Conservation (phyloP, 2,113 vertebrate species). For the Daphoenositta chrysoptera region DNA sequence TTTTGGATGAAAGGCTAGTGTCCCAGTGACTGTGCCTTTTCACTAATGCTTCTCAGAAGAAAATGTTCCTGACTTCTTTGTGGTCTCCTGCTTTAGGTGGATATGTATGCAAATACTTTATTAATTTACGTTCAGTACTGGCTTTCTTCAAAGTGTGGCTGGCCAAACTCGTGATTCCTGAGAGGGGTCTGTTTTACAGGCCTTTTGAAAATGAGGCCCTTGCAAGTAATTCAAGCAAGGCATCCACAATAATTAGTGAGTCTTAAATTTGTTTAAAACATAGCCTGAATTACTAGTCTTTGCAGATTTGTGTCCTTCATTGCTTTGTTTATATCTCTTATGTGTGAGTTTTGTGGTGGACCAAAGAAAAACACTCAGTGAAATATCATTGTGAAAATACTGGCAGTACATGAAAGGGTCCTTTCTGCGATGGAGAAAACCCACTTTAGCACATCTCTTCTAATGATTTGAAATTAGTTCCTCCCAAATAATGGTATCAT, state of each 20-base stretch:
- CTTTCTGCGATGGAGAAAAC: background rate
- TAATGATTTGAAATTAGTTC: background rate
- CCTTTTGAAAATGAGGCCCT: slow-evolving; percentile 10
- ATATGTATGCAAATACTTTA: background rate
- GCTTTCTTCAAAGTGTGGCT: slow-evolving; percentile 7
- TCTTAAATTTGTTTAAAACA: slow-evolving; percentile 28
- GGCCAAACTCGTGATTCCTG: slow-evolving; percentile 35
- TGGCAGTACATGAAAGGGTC: background rate
- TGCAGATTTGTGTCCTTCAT: background rate
- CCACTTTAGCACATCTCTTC: background rate
- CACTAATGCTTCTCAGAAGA: background rate
- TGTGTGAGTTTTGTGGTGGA: background rate
- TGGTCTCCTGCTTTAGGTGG: slow-evolving; percentile 15
- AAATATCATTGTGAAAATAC: background rate
- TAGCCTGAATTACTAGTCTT: slow-evolving; percentile 4
- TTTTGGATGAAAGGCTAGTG: background rate
- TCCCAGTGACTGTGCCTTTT: background rate
- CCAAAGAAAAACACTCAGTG: background rate
- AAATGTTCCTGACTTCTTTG: background rate
- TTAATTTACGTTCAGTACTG: background rate
- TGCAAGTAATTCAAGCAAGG: slow-evolving; percentile 8
- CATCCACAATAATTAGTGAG: background rate
- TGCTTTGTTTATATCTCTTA: background rate
- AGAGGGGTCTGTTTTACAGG: slow-evolving; percentile 1
- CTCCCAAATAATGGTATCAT: background rate